Percentiles rank a stretch among this genome's conserved stretches.
Conservation (phyloP, 2,797 vertebrate species). For the Gouania willdenowi region DNA sequence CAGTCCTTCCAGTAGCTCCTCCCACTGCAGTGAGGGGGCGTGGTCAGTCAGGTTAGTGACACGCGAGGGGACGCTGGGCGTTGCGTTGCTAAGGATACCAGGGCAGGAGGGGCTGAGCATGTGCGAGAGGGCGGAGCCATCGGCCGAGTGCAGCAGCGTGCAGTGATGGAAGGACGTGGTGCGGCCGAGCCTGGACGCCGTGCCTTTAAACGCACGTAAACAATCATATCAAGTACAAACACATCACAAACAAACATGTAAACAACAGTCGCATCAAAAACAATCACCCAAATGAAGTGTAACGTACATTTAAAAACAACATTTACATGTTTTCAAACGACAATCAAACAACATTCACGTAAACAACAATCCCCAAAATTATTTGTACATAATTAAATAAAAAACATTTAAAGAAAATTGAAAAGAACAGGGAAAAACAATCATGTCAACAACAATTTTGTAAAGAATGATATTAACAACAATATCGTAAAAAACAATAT, state of each 20-base stretch:
- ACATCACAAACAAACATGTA: background rate
- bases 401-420: no score
- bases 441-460: no score
- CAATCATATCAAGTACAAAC: no score
- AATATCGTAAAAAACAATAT: background rate
- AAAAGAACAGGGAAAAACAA: no score
- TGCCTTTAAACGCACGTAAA: conserved; percentile 67
- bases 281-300: no score
- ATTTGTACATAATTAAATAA: no score
- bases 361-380: background rate
- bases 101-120: conserved; percentile 78
- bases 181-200: conserved; percentile 87
- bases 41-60: conserved; percentile 86
- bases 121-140: conserved; percentile 73
- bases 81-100: conserved; percentile 87
- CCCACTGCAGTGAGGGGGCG: conserved; percentile 78
- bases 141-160: conserved; percentile 82
- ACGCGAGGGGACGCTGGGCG: conserved; percentile 82
- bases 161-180: conserved; percentile 91
- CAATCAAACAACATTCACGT: background rate
- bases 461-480: no score
- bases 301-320: no score
- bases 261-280: background rate
- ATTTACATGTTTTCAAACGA: no score
- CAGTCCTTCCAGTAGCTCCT: conserved; percentile 77